These are phyloP conservation scores for Heliconius aoede DNA, from an alignment of 2,888 invertebrate species.

Conservation along the genomic window DNA sequence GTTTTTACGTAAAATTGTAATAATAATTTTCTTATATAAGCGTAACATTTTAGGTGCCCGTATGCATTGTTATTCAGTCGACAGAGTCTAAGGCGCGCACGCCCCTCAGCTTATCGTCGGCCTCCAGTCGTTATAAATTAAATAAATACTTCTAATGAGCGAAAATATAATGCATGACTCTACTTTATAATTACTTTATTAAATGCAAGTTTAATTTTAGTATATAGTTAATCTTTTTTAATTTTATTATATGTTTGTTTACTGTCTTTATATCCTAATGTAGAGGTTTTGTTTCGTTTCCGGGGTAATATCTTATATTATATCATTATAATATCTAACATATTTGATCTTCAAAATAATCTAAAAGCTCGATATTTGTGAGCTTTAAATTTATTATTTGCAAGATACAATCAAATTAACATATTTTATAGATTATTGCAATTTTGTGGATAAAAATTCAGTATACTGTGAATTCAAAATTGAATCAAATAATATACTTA, in stretches of 20 bases:
- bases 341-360: neutral
- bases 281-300: neutral
- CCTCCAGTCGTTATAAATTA: conserved; percentile 82
- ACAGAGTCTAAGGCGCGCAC: conserved; percentile 74
- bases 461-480: conserved; percentile 8
- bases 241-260: neutral
- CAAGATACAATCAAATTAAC: neutral
- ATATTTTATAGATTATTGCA: conserved; percentile 4
- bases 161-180: conserved; percentile 81
- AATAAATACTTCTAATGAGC: conserved; percentile 83
- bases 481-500: conserved; percentile 18
- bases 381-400: neutral
- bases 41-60: conserved; percentile 72
- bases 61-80: conserved; percentile 81
- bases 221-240: neutral
- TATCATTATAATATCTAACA: no score
- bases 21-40: conserved; percentile 53
- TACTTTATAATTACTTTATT: conserved; percentile 79
- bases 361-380: neutral
- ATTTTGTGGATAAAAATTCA: conserved; percentile 3
- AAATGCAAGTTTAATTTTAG: conserved; percentile 2
- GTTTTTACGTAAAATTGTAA: conserved; percentile 51
- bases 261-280: neutral
- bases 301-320: neutral
- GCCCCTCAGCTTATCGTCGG: conserved; percentile 79